Percentiles rank a stretch among this genome's conserved stretches.
Evolutionary conservation across 2,797 vertebrate species (phyloP).

Genomic region (Emys orbicularis): DNA sequence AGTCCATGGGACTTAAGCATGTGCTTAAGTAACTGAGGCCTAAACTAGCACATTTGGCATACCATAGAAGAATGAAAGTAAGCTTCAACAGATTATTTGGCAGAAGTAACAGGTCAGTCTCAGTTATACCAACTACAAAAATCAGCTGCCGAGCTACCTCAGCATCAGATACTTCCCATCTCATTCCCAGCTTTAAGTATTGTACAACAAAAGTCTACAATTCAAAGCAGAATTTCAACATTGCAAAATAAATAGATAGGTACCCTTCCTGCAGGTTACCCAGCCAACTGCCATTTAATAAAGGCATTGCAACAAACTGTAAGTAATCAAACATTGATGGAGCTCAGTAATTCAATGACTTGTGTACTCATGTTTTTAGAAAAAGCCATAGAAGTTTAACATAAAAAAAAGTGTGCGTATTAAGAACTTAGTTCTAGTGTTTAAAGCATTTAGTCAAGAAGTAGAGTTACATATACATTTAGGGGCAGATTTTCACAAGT

Average conservation of each 20-base stretch:
- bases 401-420: background rate
- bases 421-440: background rate
- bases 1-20: background rate
- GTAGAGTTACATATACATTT: background rate
- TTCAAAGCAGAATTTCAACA: slow-evolving; percentile 1
- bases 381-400: background rate
- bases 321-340: background rate
- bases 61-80: background rate
- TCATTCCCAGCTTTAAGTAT: background rate
- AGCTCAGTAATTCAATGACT: background rate
- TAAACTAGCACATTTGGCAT: background rate
- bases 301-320: background rate
- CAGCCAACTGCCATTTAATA: background rate
- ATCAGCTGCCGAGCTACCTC: slow-evolving; percentile 20
- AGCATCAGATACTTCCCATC: slow-evolving; percentile 4
- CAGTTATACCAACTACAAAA: background rate
- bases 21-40: rapidly evolving
- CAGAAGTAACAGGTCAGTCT: background rate
- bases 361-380: rapidly evolving
- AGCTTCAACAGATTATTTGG: background rate
- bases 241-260: slow-evolving; percentile 22
- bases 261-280: background rate
- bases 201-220: slow-evolving; percentile 16
- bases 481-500: background rate
- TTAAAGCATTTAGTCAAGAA: background rate